These are phyloP conservation scores for Cynopterus brachyotis DNA, from an alignment of 2,113 vertebrate species.

Conservation along the genomic window DNA sequence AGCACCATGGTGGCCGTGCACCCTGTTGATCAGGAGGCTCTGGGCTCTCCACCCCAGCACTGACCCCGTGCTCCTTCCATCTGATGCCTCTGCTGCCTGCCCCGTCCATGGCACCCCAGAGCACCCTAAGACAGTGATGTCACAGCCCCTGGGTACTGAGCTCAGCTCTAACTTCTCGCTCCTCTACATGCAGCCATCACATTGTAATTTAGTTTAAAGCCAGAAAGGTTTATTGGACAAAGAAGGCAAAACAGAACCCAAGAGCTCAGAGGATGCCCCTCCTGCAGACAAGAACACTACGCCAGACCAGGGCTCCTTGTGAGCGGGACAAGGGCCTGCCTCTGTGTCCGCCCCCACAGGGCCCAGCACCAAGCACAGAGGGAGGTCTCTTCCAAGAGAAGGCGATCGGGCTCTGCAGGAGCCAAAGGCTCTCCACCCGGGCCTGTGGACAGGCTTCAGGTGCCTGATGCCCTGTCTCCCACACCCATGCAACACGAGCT, in stretches of 20 bases:
- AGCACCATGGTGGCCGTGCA: not conserved
- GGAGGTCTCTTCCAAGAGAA: not conserved
- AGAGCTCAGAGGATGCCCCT: not conserved
- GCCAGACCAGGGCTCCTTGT: not conserved
- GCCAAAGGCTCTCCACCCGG: accelerated
- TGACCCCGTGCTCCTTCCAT: not conserved
- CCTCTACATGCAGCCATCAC: not conserved
- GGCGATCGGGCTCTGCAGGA: too few relatives aligned
- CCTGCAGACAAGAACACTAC: not conserved
- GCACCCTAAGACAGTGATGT: not conserved
- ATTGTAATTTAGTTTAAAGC: not conserved
- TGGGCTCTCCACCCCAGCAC: not conserved
- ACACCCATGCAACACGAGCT: not conserved
- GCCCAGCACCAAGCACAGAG: not conserved
- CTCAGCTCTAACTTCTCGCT: not conserved
- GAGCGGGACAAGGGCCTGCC: not conserved
- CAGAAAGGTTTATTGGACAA: not conserved
- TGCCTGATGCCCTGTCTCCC: not conserved
- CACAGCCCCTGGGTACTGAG: not conserved
- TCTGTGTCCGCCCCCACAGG: not conserved
- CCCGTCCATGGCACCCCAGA: not conserved
- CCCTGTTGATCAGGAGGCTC: not conserved
- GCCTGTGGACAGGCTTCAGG: not conserved
- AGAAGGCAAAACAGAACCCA: not conserved
- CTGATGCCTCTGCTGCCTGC: not conserved